Evolutionary conservation across 2,113 vertebrate genomes (phyloP).

Genomic region (Trichechus manatus): DNA sequence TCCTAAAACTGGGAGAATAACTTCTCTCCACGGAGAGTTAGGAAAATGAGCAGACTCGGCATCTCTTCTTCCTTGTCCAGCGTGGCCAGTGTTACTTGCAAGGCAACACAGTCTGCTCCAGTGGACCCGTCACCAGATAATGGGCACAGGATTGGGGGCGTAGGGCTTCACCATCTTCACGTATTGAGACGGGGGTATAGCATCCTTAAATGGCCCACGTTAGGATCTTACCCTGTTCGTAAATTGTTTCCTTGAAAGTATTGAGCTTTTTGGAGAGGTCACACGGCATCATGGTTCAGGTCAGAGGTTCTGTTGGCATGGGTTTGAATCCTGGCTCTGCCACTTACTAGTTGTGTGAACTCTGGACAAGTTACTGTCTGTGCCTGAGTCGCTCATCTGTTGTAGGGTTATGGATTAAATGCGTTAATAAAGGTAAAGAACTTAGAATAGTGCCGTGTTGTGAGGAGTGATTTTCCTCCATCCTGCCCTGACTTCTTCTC

Average conservation of each 20-base stretch:
- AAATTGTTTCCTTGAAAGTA: background rate
- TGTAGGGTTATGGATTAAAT: background rate
- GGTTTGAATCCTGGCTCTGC: background rate
- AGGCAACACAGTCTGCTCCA: background rate
- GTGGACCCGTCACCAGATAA: background rate
- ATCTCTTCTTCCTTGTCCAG: background rate
- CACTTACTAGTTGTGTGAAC: background rate
- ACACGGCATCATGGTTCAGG: background rate
- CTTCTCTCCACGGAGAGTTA: slow-evolving; percentile 12
- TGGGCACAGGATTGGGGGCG: background rate
- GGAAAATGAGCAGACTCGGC: background rate
- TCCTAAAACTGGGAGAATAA: background rate
- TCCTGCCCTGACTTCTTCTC: background rate
- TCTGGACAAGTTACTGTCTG: background rate
- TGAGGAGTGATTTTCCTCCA: background rate
- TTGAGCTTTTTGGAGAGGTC: background rate
- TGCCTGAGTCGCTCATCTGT: background rate
- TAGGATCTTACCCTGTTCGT: background rate
- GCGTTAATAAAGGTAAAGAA: background rate
- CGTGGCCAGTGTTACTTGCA: background rate
- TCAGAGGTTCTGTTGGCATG: background rate
- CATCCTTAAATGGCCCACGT: background rate
- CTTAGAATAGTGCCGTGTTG: background rate
- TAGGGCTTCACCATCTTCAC: background rate
- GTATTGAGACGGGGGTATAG: background rate